A percentile compares a stretch with the other conserved stretches of the same genome.
These are phyloP conservation scores for Carcina quercana DNA, from an alignment of 2,888 invertebrate genomes.

Conservation along the genomic window DNA sequence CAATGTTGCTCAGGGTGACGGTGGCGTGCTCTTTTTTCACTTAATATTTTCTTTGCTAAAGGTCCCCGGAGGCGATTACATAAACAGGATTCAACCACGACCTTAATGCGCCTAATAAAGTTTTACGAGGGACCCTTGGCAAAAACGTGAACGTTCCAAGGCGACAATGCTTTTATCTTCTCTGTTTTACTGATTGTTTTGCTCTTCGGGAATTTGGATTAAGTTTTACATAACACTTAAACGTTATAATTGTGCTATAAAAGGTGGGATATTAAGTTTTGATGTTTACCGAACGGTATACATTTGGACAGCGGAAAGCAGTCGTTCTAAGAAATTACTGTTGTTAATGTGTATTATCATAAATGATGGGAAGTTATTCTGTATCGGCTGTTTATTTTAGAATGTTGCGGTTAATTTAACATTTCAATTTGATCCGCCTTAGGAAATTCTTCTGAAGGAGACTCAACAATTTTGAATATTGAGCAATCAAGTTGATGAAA, in stretches of 20 bases:
- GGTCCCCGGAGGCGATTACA: constrained; percentile 71
- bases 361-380: no score
- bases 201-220: constrained; percentile 55
- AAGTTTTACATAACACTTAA: constrained; percentile 18
- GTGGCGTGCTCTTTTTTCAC: constrained; percentile 67
- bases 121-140: constrained; percentile 71
- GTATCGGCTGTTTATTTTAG: no score
- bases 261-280: background rate
- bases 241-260: constrained; percentile 1
- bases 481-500: no score
- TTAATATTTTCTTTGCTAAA: constrained; percentile 70
- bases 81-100: constrained; percentile 74
- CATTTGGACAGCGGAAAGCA: no score
- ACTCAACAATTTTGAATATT: no score
- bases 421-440: no score
- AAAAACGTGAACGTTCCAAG: constrained; percentile 67
- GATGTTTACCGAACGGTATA: no score
- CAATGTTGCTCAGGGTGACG: constrained; percentile 56
- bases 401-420: no score
- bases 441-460: no score
- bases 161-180: constrained; percentile 72
- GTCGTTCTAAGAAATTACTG: no score
- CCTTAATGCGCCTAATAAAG: constrained; percentile 73
- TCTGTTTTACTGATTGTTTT: constrained; percentile 67
- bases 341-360: no score